Conservation (phyloP, 2,888 invertebrate species). For the Petrolisthes cinctipes region DNA sequence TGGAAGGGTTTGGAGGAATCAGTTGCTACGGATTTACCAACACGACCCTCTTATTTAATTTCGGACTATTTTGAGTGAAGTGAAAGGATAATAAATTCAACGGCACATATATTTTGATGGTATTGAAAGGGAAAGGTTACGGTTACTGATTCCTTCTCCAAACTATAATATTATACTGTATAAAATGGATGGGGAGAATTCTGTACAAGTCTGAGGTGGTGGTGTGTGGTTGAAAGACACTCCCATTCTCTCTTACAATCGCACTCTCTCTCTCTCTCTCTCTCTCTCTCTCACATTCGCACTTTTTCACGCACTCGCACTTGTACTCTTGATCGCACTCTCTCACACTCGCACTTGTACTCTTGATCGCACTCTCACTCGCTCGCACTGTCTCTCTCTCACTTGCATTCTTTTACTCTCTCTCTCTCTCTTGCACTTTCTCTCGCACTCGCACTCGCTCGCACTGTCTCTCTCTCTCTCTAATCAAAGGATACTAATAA, state of each 20-base stretch:
- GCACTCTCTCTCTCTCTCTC: not conserved
- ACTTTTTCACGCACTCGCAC: not conserved
- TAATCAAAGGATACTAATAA: conserved; percentile 50
- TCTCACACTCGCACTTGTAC: not conserved
- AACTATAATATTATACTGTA: too few species aligned
- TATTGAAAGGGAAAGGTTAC: too few species aligned
- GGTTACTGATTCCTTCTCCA: too few species aligned
- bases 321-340: not conserved
- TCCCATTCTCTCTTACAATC: not conserved
- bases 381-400: not conserved
- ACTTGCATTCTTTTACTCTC: not conserved
- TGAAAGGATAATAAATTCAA: too few species aligned
- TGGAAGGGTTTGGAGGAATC: too few species aligned
- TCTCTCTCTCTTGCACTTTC: not conserved
- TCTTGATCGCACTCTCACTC: not conserved
- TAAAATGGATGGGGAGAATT: too few species aligned
- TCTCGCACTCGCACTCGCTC: not conserved
- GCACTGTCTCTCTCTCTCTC: not conserved
- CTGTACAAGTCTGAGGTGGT: too few species aligned
- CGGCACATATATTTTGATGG: too few species aligned
- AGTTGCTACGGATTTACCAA: too few species aligned
- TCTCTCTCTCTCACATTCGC: not conserved
- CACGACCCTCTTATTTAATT: too few species aligned
- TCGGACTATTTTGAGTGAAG: too few species aligned
- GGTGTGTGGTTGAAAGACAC: too few species aligned